Evolutionary conservation across 2,113 vertebrate species (phyloP).

Genomic region (Siphamia tubifer): DNA sequence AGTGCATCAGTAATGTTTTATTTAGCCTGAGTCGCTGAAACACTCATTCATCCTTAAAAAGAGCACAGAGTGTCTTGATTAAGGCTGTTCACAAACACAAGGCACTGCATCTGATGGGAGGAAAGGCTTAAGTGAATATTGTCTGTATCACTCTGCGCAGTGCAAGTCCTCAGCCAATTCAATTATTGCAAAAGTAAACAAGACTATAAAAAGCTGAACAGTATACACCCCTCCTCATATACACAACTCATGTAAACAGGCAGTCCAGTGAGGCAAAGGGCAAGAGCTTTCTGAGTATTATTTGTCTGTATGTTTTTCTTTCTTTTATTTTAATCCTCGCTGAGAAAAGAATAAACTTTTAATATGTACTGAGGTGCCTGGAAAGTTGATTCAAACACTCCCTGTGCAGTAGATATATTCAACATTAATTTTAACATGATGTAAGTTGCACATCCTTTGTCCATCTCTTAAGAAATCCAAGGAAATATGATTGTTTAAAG

Average conservation of each 20-base stretch:
- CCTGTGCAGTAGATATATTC: slow-evolving; percentile 38
- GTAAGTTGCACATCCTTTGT: slow-evolving; percentile 7
- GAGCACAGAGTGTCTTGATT: neutral
- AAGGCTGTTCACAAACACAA: slow-evolving; percentile 17
- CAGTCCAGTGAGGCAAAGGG: slow-evolving; percentile 13
- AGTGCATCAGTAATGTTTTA: slow-evolving; percentile 26
- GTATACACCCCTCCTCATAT: slow-evolving; percentile 12
- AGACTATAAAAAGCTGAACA: slow-evolving; percentile 33
- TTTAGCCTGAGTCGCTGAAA: slow-evolving; percentile 54
- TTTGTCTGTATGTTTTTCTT: too few relatives aligned
- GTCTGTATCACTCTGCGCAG: slow-evolving; percentile 23
- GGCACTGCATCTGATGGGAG: slow-evolving; percentile 20
- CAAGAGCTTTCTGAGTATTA: neutral
- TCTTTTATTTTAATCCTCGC: slow-evolving; percentile 25
- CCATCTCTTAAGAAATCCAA: slow-evolving; percentile 5
- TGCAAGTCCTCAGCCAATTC: slow-evolving; percentile 43
- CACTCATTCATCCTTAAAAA: slow-evolving; percentile 15
- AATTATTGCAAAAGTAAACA: slow-evolving; percentile 62
- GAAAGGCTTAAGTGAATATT: neutral
- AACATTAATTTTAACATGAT: slow-evolving; percentile 10
- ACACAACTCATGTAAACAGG: slow-evolving; percentile 47
- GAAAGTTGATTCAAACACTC: slow-evolving; percentile 20
- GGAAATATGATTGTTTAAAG: neutral
- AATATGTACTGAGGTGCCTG: slow-evolving; percentile 30
- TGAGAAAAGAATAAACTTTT: slow-evolving; percentile 15